Base-by-base conservation (phyloP, 2,113 vertebrate species). In the Eurypyga helias region DNA sequence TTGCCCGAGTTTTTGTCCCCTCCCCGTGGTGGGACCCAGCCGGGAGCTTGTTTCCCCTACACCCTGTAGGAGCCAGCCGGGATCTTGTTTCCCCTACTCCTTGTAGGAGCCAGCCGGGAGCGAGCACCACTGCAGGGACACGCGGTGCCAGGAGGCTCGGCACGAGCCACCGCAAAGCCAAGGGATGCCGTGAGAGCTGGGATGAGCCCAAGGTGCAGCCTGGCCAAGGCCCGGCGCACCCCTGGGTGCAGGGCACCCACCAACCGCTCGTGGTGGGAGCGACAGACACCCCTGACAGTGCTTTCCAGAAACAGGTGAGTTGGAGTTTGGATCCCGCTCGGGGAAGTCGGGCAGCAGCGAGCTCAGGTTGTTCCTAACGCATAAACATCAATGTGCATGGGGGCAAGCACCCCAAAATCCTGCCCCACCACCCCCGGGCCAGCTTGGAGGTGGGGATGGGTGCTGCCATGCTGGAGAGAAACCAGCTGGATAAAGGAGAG, bases 241-340 rank as follows among this genome's bases (percentile, higher is more conserved):
- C 28, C 28, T 2, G 11, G 18, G 23, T 1, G 16, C 51, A 8
- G 29, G 1, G 23, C 2, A 6, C 15, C 62, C 54, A 0, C 2
- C 17, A 28, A 11, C n/a, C 3, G 2, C 13, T 8, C 52, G 7
- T 1, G 51, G 20, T 16, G 10, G 45, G 11, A 45, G 45, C 4
- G 7, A 5, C 5, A 28, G 60, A 34, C 21, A 10, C 12, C 5
- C 33, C 7, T 7, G 3, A 8, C 3, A 16, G 14, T 10, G 38
- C 51, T 25, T 12, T 11, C 49, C 17, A 9, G 55, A 15, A 26
- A 15, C 2, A 2, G n/a, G 29, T 3, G 8, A 26, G 65, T 18
- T 0, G 1, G 60, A 9, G 28, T 17, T 12, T n/a, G 82, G 76
- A 20, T 24, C 51, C 65, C 9, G 0, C 10, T 9, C 4, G 1